Evolutionary conservation across 2,888 invertebrate genomes (phyloP), one percentile per base, ranked within the genome.

Genomic region (Synanthedon formicaeformis): DNA sequence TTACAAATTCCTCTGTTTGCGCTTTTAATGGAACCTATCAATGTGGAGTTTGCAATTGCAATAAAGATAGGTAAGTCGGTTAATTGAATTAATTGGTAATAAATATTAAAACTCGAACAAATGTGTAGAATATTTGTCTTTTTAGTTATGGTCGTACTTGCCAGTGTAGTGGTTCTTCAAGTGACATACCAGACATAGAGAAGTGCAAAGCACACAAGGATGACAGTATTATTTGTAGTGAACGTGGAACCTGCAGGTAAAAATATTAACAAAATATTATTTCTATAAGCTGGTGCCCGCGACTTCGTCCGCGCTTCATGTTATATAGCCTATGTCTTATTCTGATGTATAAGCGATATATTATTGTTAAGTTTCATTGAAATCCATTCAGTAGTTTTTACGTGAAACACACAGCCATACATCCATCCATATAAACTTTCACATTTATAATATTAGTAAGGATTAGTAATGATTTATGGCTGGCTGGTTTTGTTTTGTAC

Each of bases 11-110:
- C 4, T 40, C 60, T 0, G 60, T 74, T 41, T 91, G 90, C 59
- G 67, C 63, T 13, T 50, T 51, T 0, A 71, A 69, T 50, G 92
- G 92, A 11, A 84, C 73, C 12, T 81, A 83, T 54, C 83, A 89
- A 63, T 92, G 92, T 71, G 93, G 93, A 4, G 82, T 91, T 50
- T 93, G 93, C 67, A 80, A 81, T 51, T 93, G 93, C 62, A 60
- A 79, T 52, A 53, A 65, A 8, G 62, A 71, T 50, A 73, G 75
- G 84, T 84, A 67, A 62, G 53, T 34, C 12, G 50, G 14, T 45
- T 13, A 45, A 18, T 51, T 50, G 12, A 23, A 5, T 23, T 23
- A 23, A 23, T 23, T 52, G 11, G 13, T 50, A 52, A 11, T 45
- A 53, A 45, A 3, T 1, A 13, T 8, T 45, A n/a, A 45, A 10